phyloP scores from a whole-genome alignment of 2,888 invertebrate genomes.

The Drosophila barbarae region DNA sequence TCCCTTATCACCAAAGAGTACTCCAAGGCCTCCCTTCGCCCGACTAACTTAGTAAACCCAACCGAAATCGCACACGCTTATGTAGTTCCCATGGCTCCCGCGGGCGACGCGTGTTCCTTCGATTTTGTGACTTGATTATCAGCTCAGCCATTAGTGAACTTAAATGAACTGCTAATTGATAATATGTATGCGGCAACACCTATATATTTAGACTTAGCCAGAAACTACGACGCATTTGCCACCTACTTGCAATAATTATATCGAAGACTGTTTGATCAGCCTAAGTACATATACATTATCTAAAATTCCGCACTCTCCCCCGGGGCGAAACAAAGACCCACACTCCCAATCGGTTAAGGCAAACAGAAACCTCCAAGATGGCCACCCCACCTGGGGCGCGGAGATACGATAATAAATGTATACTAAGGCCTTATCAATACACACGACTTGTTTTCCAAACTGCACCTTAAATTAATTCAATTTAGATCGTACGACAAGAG shows the following conservation, averaged over 20 bases:
- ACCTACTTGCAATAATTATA: constrained; percentile 19
- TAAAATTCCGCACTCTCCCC: constrained; percentile 3
- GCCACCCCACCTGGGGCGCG: constrained; percentile 20
- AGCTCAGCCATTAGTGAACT: constrained; percentile 52
- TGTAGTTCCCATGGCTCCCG: constrained; percentile 34
- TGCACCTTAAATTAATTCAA: constrained; percentile 27
- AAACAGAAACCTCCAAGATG: constrained; percentile 30
- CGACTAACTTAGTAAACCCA: constrained; percentile 21
- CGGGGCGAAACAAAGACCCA: constrained; percentile 10
- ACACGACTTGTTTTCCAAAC: constrained; percentile 23
- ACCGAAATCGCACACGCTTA: not conserved
- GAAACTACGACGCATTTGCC: constrained; percentile 61
- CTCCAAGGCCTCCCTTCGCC: constrained; percentile 21
- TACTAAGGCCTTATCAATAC: constrained; percentile 26
- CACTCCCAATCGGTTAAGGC: constrained; percentile 7
- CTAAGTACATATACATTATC: constrained; percentile 2
- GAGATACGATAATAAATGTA: constrained; percentile 23
- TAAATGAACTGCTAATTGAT: constrained; percentile 67
- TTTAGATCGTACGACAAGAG: constrained; percentile 29
- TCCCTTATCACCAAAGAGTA: not conserved
- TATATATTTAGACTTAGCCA: constrained; percentile 21
- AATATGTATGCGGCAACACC: constrained; percentile 50
- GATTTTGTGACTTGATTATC: constrained; percentile 32
- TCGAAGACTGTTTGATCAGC: constrained; percentile 31
- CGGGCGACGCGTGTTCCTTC: constrained; percentile 47